Conservation (phyloP, 1,140 invertebrate genomes). For the Belonocnema kinseyi region DNA sequence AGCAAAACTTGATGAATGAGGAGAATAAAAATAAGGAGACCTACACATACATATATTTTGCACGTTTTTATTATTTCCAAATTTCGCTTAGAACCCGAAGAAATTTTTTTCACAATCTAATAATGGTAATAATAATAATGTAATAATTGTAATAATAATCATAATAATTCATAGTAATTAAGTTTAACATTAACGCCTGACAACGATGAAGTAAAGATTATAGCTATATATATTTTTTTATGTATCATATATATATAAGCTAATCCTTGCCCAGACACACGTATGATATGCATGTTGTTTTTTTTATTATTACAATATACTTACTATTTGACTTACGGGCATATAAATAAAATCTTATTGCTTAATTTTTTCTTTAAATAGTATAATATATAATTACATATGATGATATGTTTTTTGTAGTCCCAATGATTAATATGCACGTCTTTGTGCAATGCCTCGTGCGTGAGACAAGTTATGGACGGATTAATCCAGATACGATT, state of each 20-base stretch:
- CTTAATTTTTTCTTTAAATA: constrained; percentile 60
- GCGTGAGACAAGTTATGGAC: constrained; percentile 73
- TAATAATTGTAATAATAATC: constrained; percentile 46
- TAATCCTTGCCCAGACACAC: constrained; percentile 74
- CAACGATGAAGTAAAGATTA: constrained; percentile 71
- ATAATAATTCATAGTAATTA: constrained; percentile 66
- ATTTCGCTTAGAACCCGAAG: constrained; percentile 73
- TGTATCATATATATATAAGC: constrained; percentile 64
- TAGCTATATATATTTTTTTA: constrained; percentile 62
- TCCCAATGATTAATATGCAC: constrained; percentile 77
- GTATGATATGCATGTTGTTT: constrained; percentile 73
- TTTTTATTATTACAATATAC: constrained; percentile 40
- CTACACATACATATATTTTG: background rate
- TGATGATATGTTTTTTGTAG: constrained; percentile 77
- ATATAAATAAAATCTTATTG: constrained; percentile 75
- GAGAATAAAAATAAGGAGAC: too few species aligned
- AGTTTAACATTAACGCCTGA: constrained; percentile 73
- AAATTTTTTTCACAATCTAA: constrained; percentile 73
- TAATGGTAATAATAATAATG: constrained; percentile 50
- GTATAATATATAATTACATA: constrained; percentile 69
- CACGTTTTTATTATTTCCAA: constrained; percentile 71
- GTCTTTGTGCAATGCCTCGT: constrained; percentile 71
- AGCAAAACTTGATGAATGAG: too few species aligned
- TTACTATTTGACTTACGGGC: constrained; percentile 62
- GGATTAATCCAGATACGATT: constrained; percentile 72